These are phyloP conservation scores for Anhinga rufa DNA, from an alignment of 2,113 vertebrate genomes.

Conservation along the genomic window DNA sequence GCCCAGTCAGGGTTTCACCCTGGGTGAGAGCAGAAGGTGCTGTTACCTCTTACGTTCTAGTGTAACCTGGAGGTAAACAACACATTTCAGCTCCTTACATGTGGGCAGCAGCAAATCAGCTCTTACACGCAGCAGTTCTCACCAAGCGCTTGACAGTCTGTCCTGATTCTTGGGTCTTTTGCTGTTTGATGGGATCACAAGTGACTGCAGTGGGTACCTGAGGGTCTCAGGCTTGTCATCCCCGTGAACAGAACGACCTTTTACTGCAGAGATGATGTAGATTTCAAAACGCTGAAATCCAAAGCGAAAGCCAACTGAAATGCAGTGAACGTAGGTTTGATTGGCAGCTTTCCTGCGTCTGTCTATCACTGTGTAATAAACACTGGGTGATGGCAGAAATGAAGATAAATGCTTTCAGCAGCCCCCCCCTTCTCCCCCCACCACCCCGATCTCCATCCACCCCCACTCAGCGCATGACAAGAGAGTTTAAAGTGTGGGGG, in stretches of 20 bases:
- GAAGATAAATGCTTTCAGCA: slow-evolving; percentile 78
- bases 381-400: slow-evolving; percentile 75
- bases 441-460: slow-evolving; percentile 61
- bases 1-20: neutral
- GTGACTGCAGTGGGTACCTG: slow-evolving; percentile 33
- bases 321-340: slow-evolving; percentile 79
- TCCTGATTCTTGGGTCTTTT: slow-evolving; percentile 32
- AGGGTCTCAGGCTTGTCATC: slow-evolving; percentile 56
- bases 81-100: neutral
- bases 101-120: neutral
- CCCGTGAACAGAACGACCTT: slow-evolving; percentile 42
- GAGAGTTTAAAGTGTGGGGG: slow-evolving; percentile 14
- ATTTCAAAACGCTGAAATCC: slow-evolving; percentile 70
- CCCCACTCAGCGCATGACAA: slow-evolving; percentile 76
- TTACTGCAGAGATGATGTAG: slow-evolving; percentile 65
- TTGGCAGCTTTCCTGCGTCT: slow-evolving; percentile 79
- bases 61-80: neutral
- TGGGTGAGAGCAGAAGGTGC: neutral
- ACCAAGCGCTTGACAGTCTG: slow-evolving; percentile 26
- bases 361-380: slow-evolving; percentile 80
- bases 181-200: slow-evolving; percentile 50
- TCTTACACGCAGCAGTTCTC: slow-evolving; percentile 29
- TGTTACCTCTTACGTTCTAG: neutral
- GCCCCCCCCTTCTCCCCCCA: slow-evolving; percentile 31
- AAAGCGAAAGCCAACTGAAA: slow-evolving; percentile 74